Base-by-base conservation (phyloP, 2,797 vertebrate genomes). In the Buphagus erythrorhynchus region DNA sequence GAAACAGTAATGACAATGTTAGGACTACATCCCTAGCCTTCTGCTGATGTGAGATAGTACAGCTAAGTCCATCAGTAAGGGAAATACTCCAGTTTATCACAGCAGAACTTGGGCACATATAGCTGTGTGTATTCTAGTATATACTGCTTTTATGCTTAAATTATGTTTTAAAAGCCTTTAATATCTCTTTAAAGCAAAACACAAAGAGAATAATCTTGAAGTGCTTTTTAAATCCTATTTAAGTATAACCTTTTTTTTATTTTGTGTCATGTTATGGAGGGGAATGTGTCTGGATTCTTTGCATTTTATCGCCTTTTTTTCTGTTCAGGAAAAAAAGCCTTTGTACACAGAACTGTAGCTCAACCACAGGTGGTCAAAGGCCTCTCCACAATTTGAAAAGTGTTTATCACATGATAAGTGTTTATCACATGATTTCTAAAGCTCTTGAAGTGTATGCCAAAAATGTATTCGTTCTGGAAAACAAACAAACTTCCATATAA, bases 391-490 rank as follows among this genome's bases (percentile, higher is more conserved):
- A 42, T 59, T 45, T 71, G n/a, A 46, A 24, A 69, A 77, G 33
- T 82, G 28, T 54, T 75, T n/a, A 58, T 73, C 48, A 66, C 11
- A 5, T 62, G 38, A 9, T 79, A 81, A 61, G 31, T 84, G n/a
- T 45, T 77, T 26, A 65, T 75, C 29, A 38, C 18, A 8, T 63
- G 35, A 13, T 80, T 63, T 15, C 21, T 49, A 61, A 90, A 77
- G 28, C 66, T 92, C 86, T 86, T 74, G 61, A 88, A 80, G 26
- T 55, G n/a, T 52, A 43, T 83, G 28, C 24, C 18, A 59, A 67
- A 93, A 83, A 33, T 0, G 0, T 12, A 10, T 45, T 75, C 22
- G 12, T 74, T 84, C 52, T 77, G 45, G 43, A 66, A 92, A 75
- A 58, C 25, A 83, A 78, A 58, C 28, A 10, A 33, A 40, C 20